A percentile compares a stretch with the other conserved stretches of the same genome.
Conservation (phyloP, 2,888 invertebrate species). For the Tolmerus cingulatus region DNA sequence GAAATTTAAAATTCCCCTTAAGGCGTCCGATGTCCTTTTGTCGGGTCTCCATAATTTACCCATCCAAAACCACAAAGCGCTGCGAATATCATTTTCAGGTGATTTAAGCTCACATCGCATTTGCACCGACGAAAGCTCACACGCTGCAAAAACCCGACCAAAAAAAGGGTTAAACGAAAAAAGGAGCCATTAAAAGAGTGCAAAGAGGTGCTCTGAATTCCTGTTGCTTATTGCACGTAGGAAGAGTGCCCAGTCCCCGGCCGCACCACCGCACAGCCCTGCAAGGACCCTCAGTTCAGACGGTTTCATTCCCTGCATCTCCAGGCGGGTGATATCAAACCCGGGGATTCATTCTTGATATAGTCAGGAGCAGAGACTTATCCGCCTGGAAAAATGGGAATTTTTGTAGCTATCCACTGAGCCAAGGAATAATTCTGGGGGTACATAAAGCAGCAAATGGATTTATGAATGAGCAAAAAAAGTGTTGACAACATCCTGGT, state of each 20-base stretch:
- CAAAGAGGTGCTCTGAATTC: conserved; percentile 14
- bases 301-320: conserved; percentile 7
- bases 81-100: background rate
- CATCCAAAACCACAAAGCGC: background rate
- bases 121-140: background rate
- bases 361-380: conserved; percentile 18
- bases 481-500: conserved; percentile 32
- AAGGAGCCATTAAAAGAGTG: background rate
- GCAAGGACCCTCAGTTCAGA: background rate
- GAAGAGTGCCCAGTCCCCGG: background rate
- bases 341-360: conserved; percentile 15
- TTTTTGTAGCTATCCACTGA: conserved; percentile 23
- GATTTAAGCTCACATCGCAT: background rate
- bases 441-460: conserved; percentile 28
- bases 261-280: background rate
- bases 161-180: background rate
- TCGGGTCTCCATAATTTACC: background rate
- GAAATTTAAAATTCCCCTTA: background rate
- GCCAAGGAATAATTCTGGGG: conserved; percentile 16
- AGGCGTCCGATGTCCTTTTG: background rate
- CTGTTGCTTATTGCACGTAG: background rate
- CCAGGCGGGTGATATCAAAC: background rate
- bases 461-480: conserved; percentile 29
- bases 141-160: background rate
- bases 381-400: conserved; percentile 27